These are phyloP conservation scores for Sorex maritimensis DNA, from an alignment of 2,797 vertebrate genomes.

Conservation along the genomic window DNA sequence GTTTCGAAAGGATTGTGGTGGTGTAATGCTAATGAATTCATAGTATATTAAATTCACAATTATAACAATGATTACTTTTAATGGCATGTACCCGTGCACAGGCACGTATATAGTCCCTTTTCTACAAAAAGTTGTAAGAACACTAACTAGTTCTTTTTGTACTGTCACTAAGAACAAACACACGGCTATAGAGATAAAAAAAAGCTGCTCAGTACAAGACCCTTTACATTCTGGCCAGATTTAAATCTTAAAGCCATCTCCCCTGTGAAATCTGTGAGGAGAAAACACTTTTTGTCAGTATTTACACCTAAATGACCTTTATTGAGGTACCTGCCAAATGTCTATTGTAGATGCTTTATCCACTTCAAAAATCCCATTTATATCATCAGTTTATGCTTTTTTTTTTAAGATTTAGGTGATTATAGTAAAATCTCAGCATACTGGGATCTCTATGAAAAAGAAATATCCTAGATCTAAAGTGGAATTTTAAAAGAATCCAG, in stretches of 20 bases:
- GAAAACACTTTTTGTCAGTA: slow-evolving; percentile 35
- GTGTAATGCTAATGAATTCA: slow-evolving; percentile 1
- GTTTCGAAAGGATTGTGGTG: slow-evolving; percentile 51
- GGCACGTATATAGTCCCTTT: background rate
- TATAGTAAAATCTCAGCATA: slow-evolving; percentile 21
- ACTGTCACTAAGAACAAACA: slow-evolving; percentile 7
- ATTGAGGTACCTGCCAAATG: slow-evolving; percentile 23
- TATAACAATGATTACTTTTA: slow-evolving; percentile 24
- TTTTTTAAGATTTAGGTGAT: background rate
- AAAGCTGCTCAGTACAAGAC: slow-evolving; percentile 35
- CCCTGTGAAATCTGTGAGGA: slow-evolving; percentile 67
- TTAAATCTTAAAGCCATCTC: slow-evolving; percentile 56
- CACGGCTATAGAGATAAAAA: slow-evolving; percentile 50
- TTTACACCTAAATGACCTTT: slow-evolving; percentile 8
- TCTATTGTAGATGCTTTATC: slow-evolving; percentile 24
- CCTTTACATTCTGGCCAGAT: slow-evolving; percentile 14
- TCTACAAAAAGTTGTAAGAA: slow-evolving; percentile 41
- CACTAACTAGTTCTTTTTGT: slow-evolving; percentile 43
- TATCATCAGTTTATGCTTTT: slow-evolving; percentile 27
- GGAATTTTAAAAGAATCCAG: background rate
- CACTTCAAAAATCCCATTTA: slow-evolving; percentile 38
- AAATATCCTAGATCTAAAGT: background rate
- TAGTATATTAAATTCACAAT: slow-evolving; percentile 14
- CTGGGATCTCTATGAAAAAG: background rate
- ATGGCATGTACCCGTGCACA: background rate